These are phyloP conservation scores for Pangasius mekongensis DNA, from an alignment of 2,797 vertebrate genomes.

Conservation along the genomic window DNA sequence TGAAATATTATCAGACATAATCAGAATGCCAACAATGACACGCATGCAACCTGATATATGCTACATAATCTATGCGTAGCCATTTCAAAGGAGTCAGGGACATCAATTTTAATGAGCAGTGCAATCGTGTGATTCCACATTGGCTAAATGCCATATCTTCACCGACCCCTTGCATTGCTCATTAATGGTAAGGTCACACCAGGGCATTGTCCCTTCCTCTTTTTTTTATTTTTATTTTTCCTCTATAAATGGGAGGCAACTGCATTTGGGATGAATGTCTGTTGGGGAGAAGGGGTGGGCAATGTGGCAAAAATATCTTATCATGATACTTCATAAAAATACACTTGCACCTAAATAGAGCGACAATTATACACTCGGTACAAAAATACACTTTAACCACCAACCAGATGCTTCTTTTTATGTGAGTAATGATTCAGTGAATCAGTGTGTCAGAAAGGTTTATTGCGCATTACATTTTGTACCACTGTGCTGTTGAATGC, in stretches of 20 bases:
- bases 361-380: background rate
- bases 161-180: conserved; percentile 8
- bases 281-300: background rate
- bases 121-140: conserved; percentile 34
- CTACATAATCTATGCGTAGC: conserved; percentile 30
- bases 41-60: conserved; percentile 47
- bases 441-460: background rate
- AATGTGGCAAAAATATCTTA: background rate
- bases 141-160: conserved; percentile 27
- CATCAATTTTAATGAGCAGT: conserved; percentile 29
- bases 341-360: background rate
- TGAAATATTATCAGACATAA: conserved; percentile 41
- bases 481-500: background rate
- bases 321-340: background rate
- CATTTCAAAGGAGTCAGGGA: conserved; percentile 24
- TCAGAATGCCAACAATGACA: conserved; percentile 42
- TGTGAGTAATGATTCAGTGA: background rate
- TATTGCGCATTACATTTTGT: background rate
- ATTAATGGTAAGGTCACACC: conserved; percentile 25
- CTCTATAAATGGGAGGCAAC: conserved; percentile 5
- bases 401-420: background rate
- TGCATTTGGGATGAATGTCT: conserved; percentile 21
- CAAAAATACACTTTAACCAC: conserved; percentile 3
- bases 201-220: background rate
- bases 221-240: background rate